Evolutionary conservation across 2,888 invertebrate genomes (phyloP).

Genomic region (Pseudococcus longispinus): DNA sequence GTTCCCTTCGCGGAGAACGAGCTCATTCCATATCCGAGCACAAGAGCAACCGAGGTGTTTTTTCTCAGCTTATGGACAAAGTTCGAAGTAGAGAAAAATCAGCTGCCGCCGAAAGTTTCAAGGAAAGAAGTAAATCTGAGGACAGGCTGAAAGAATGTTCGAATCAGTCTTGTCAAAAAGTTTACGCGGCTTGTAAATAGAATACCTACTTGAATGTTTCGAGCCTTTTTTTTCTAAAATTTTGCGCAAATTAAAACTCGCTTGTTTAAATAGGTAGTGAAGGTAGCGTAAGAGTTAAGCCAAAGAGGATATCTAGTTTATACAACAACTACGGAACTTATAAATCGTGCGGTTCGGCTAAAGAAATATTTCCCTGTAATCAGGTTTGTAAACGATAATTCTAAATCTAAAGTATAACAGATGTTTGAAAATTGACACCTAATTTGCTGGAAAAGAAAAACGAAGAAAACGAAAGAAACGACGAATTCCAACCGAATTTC

Average conservation of each 20-base stretch:
- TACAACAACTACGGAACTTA: slow-evolving; percentile 43
- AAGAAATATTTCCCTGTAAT: slow-evolving; percentile 38
- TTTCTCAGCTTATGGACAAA: slow-evolving; percentile 63
- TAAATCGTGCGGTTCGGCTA: slow-evolving; percentile 38
- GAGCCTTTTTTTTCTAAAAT: background rate
- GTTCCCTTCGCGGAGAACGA: slow-evolving; percentile 34
- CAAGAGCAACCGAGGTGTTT: slow-evolving; percentile 61
- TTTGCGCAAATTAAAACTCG: background rate
- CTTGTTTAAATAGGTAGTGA: slow-evolving; percentile 41
- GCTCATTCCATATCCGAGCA: slow-evolving; percentile 50
- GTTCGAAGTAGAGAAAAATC: slow-evolving; percentile 54
- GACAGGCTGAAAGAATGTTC: slow-evolving; percentile 60
- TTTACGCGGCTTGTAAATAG: slow-evolving; percentile 50
- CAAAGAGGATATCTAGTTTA: slow-evolving; percentile 33
- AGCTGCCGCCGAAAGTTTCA: slow-evolving; percentile 56
- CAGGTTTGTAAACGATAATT: background rate
- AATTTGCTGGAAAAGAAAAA: slow-evolving; percentile 59
- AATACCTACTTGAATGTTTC: background rate
- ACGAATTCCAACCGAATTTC: background rate
- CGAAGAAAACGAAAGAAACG: slow-evolving; percentile 37
- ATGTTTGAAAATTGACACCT: background rate
- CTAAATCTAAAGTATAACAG: background rate
- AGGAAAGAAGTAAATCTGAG: slow-evolving; percentile 61
- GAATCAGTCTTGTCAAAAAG: slow-evolving; percentile 55
- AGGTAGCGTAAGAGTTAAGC: slow-evolving; percentile 44